These are phyloP conservation scores for Spea multiplicata DNA, from an alignment of 2,113 vertebrate genomes.

Conservation along the genomic window DNA sequence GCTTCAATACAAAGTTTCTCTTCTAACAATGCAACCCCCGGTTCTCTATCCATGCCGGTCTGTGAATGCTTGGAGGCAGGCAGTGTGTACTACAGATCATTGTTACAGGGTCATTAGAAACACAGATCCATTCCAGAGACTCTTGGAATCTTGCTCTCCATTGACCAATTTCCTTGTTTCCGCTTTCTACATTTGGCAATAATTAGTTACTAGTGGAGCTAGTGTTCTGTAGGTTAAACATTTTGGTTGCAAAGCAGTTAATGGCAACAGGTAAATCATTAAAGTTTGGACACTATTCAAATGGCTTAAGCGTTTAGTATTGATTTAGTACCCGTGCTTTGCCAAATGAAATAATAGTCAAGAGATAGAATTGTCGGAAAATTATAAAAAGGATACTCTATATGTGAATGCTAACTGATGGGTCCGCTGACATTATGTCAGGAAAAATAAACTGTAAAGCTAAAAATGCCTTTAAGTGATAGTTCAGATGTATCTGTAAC, in stretches of 20 bases:
- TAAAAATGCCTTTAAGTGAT: too few species aligned
- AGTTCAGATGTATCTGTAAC: too few species aligned
- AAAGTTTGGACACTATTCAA: too few species aligned
- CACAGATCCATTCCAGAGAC: neutral
- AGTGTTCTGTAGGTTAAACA: neutral
- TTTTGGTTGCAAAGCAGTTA: neutral
- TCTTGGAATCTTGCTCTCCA: conserved; percentile 3
- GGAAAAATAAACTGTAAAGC: too few species aligned
- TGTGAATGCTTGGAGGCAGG: neutral
- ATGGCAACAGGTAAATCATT: neutral
- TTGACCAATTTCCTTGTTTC: conserved; percentile 15
- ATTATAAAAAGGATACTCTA: too few species aligned
- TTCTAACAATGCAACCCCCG: too few species aligned
- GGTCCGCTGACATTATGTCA: too few species aligned
- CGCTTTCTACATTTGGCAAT: conserved; percentile 8
- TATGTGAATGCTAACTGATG: too few species aligned
- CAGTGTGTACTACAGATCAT: neutral
- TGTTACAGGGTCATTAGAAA: neutral
- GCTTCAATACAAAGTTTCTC: neutral
- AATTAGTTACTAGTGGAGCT: neutral
- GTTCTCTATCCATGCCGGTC: neutral
- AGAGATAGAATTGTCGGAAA: too few species aligned
- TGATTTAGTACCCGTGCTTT: too few species aligned
- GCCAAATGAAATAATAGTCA: too few species aligned
- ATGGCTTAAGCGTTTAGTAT: too few species aligned